Percentiles rank a stretch among this genome's conserved stretches.
These are phyloP conservation scores for Phyllotreta cruciferae DNA, from an alignment of 2,888 invertebrate species.

Conservation along the genomic window DNA sequence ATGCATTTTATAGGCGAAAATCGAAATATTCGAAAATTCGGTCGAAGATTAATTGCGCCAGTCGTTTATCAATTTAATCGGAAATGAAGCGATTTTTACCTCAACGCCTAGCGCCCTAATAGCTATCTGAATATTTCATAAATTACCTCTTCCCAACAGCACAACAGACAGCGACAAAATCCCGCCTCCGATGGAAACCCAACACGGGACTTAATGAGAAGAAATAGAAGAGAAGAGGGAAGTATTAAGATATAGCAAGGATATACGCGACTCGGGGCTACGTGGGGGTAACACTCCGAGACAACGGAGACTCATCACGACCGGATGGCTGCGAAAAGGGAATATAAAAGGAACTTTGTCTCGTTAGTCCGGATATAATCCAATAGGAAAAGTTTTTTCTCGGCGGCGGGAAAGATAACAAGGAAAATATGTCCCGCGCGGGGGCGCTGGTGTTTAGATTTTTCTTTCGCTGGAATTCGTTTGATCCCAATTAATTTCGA, in stretches of 20 bases:
- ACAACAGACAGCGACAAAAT: constrained; percentile 16
- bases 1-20: too few relatives aligned
- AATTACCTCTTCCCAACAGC: constrained; percentile 2
- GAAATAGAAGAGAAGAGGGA: constrained; percentile 53
- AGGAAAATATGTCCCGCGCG: neutral
- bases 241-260: constrained; percentile 56
- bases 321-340: constrained; percentile 47
- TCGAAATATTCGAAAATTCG: too few relatives aligned
- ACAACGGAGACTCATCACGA: constrained; percentile 50
- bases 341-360: constrained; percentile 45
- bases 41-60: too few relatives aligned
- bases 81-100: constrained; percentile 19
- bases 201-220: constrained; percentile 54
- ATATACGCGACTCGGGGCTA: constrained; percentile 52
- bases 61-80: too few relatives aligned
- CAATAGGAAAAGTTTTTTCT: constrained; percentile 20
- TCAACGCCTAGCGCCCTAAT: constrained; percentile 17
- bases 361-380: constrained; percentile 38
- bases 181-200: constrained; percentile 28
- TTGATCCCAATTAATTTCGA: too few relatives aligned
- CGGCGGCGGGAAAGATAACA: constrained; percentile 9
- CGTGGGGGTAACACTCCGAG: constrained; percentile 51
- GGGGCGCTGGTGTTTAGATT: too few relatives aligned
- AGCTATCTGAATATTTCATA: constrained; percentile 29
- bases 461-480: too few relatives aligned